phyloP scores from a whole-genome alignment of 1,140 invertebrate species.

The Hycleus phaleratus region DNA sequence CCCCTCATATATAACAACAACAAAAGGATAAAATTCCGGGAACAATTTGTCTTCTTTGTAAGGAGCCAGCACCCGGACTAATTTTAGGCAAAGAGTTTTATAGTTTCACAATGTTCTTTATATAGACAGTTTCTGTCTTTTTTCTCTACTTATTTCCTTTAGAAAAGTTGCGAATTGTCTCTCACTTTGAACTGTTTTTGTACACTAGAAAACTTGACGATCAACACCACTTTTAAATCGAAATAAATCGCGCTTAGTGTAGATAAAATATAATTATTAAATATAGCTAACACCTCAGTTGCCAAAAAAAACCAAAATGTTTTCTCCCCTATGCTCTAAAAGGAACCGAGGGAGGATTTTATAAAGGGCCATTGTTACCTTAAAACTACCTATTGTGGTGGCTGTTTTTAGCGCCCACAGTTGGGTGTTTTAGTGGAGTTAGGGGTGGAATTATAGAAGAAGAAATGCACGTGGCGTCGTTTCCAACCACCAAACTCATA shows the following conservation, averaged over 20 bases:
- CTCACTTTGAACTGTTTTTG: conserved; percentile 16
- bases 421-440: neutral
- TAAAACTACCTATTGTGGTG: conserved; percentile 35
- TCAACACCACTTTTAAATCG: too few species aligned
- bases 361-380: conserved; percentile 35
- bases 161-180: conserved; percentile 29
- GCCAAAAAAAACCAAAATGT: too few species aligned
- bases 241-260: too few species aligned
- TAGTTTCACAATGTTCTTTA: conserved; percentile 28
- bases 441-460: conserved; percentile 15
- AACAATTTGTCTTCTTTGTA: conserved; percentile 35
- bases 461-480: conserved; percentile 28
- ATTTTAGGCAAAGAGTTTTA: conserved; percentile 33
- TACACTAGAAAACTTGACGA: too few species aligned
- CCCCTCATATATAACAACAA: conserved; percentile 24
- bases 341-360: conserved; percentile 26
- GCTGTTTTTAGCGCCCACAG: conserved; percentile 19
- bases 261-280: too few species aligned
- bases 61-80: conserved; percentile 26
- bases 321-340: conserved; percentile 18
- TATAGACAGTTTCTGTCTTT: conserved; percentile 9
- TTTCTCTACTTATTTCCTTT: conserved; percentile 10
- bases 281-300: neutral
- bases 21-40: conserved; percentile 24
- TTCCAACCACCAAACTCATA: neutral